phyloP scores from a whole-genome alignment of 2,797 vertebrate genomes.

The Eidolon dupreanum region DNA sequence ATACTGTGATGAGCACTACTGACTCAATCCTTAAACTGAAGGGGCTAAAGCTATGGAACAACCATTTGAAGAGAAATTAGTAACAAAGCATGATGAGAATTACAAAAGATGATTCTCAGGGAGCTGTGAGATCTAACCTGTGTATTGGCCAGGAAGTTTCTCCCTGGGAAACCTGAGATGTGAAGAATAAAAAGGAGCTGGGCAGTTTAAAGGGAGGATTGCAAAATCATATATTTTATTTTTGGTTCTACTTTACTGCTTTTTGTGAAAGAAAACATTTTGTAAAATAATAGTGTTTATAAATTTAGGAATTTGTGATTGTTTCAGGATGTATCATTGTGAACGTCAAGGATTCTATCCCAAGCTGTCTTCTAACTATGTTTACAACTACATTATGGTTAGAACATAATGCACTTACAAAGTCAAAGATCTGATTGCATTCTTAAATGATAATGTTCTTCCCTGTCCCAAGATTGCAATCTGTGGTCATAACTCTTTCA shows the following conservation, averaged over 20 bases:
- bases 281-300: not conserved
- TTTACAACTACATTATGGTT: not conserved
- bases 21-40: not conserved
- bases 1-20: not conserved
- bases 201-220: not conserved
- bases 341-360: not conserved
- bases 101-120: not conserved
- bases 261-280: not conserved
- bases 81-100: not conserved
- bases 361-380: not conserved
- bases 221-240: not conserved
- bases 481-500: conserved; percentile 13
- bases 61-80: not conserved
- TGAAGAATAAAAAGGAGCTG: not conserved
- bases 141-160: not conserved
- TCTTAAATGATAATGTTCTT: conserved; percentile 36
- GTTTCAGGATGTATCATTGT: not conserved
- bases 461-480: not conserved
- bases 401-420: conserved; percentile 11
- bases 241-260: not conserved
- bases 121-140: not conserved
- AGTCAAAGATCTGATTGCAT: not conserved
- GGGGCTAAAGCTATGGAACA: not conserved
- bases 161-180: not conserved
- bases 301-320: not conserved